Evolutionary conservation across 35 echinoderm and acorn worm species (phyloP).

Genomic region (Apostichopus californicus): DNA sequence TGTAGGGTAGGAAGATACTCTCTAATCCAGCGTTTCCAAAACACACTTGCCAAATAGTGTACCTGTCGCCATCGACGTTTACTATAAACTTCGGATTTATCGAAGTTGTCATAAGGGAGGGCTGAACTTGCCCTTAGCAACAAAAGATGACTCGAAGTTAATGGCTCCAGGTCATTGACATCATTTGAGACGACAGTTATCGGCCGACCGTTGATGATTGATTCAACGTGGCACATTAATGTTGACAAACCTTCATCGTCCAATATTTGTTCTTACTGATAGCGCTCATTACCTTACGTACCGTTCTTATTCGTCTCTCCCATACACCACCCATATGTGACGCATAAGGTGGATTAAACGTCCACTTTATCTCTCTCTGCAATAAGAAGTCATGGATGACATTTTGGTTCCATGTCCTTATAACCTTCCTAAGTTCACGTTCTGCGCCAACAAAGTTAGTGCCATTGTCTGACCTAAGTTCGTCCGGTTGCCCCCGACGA

Average conservation of each 20-base stretch:
- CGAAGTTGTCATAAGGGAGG: not conserved
- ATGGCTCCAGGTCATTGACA: constrained; percentile 7
- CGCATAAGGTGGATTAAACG: constrained; percentile 48
- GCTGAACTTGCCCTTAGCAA: not conserved
- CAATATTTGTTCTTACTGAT: not conserved
- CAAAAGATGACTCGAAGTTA: constrained; percentile 57
- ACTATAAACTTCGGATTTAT: constrained; percentile 47
- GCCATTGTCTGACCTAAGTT: too few species aligned
- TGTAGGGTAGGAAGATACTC: too few species aligned
- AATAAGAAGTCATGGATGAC: constrained; percentile 31
- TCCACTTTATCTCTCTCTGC: constrained; percentile 43
- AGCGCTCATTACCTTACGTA: not conserved
- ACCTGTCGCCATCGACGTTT: constrained; percentile 45
- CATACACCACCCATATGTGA: constrained; percentile 55
- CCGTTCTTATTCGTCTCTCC: constrained; percentile 45
- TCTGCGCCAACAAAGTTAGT: constrained; percentile 59
- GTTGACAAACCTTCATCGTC: not conserved
- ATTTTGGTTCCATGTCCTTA: constrained; percentile 50
- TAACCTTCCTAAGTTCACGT: constrained; percentile 21
- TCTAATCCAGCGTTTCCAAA: too few species aligned
- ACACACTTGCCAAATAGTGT: constrained; percentile 11
- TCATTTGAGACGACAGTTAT: not conserved
- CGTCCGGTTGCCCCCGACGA: too few species aligned
- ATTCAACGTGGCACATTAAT: not conserved
- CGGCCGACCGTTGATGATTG: not conserved